Base-by-base conservation (phyloP, 2,797 vertebrate species). In the Phrynocephalus guinanensis region DNA sequence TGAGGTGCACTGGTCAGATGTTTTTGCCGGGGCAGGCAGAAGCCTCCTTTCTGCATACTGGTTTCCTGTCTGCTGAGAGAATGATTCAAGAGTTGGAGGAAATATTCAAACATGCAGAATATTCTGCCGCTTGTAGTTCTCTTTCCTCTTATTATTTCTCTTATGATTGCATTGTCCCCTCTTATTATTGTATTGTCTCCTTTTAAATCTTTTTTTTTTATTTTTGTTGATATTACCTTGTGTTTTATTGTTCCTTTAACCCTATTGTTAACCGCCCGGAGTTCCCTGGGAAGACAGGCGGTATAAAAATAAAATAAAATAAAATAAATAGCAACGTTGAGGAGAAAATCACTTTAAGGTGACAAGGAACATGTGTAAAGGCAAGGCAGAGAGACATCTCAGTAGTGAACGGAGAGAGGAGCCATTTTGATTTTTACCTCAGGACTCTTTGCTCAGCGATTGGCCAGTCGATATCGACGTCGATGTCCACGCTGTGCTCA, bases 391-490 rank as follows among this genome's bases (percentile, higher is more conserved):
- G 38, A 48, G 10, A 70, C 50, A 9, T 6, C n/a, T 7, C 71
- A 48, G 33, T 9, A 30, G 22, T 5, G 13, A 6, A 6, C 18
- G 9, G 7, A 56, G 52, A 68, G 9, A 28, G 56, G 75, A 67
- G 0, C 9, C 2, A 16, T 18, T 82, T 11, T 38, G 6, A 3
- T 66, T 80, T 88, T 96, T 95, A 99, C 99, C 98, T 97, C 90
- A 98, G 94, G 1, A 99, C 98, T 92, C 98, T 97, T 91, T 99
- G 99, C 50, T 99, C 99, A 3, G 99, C 99, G 79, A 99, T 98
- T 1, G 99, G 99, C 98, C 99, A 99, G 79, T 99, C 99, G 18
- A 99, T 98, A 91, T 99, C 99, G 78, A 98, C 96, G 6, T 99
- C 99, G 6, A 99, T 99, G 93, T 99, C 99, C 93, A 99, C 98